phyloP scores from a whole-genome alignment of 2,888 invertebrate species.

The Caenorhabditis sulstoni region DNA sequence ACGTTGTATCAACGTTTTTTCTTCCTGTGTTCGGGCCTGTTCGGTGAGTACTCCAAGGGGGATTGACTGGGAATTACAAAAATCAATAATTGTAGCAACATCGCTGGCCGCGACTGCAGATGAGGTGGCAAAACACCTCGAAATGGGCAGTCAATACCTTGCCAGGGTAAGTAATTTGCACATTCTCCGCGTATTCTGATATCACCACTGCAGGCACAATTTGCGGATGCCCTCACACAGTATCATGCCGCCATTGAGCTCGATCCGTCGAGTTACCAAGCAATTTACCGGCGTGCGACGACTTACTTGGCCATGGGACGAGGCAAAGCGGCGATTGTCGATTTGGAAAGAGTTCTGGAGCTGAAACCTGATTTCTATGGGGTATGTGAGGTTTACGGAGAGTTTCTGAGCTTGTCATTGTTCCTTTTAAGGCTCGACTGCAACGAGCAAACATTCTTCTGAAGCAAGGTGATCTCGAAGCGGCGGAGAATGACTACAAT shows the following conservation, averaged over 20 bases:
- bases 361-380: conserved; percentile 95
- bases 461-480: conserved; percentile 85
- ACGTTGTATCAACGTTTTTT: conserved; percentile 44
- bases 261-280: conserved; percentile 95
- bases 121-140: conserved; percentile 94
- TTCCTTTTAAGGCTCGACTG: conserved; percentile 83
- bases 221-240: conserved; percentile 95
- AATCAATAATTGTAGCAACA: conserved; percentile 33
- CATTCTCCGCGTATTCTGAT: background rate
- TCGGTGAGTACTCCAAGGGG: conserved; percentile 26
- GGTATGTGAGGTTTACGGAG: conserved; percentile 83
- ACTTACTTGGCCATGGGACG: conserved; percentile 72
- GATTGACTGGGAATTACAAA: background rate
- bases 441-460: conserved; percentile 92
- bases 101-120: conserved; percentile 57
- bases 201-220: conserved; percentile 85
- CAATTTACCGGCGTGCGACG: conserved; percentile 87
- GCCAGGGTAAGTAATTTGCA: conserved; percentile 83
- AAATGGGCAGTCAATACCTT: conserved; percentile 92
- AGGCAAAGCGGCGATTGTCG: conserved; percentile 88
- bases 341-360: conserved; percentile 93
- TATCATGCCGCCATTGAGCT: conserved; percentile 98
- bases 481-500: conserved; percentile 74
- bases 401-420: too few relatives aligned
- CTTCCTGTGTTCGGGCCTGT: conserved; percentile 31